These are phyloP conservation scores for Dasypolia templi DNA, from an alignment of 2,888 invertebrate species.

Conservation along the genomic window DNA sequence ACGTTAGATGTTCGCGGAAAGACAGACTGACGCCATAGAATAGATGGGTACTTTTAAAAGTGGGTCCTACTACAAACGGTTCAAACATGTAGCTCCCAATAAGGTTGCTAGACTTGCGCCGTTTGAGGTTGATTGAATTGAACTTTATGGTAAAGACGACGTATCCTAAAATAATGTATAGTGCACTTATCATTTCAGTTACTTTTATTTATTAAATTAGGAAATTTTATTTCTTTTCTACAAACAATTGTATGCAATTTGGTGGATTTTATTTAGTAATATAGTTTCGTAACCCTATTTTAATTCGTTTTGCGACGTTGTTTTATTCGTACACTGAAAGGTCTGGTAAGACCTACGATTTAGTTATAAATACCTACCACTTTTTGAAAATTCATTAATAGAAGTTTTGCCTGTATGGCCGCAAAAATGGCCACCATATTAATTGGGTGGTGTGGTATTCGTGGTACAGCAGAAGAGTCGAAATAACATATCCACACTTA, in stretches of 20 bases:
- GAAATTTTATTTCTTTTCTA: neutral
- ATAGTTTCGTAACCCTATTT: neutral
- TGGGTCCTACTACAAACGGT: too few relatives aligned
- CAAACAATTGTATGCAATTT: neutral
- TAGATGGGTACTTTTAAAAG: neutral
- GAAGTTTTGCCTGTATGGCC: neutral
- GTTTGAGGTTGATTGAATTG: neutral
- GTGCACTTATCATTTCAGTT: constrained; percentile 17
- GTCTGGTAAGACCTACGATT: too few relatives aligned
- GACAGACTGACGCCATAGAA: neutral
- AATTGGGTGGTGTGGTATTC: neutral
- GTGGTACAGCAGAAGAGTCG: neutral
- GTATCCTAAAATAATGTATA: neutral
- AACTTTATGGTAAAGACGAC: neutral
- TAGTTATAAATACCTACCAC: neutral
- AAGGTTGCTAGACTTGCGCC: too few relatives aligned
- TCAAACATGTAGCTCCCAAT: too few relatives aligned
- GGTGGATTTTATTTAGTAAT: neutral
- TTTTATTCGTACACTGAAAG: neutral
- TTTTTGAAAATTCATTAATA: neutral
- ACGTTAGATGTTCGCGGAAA: neutral
- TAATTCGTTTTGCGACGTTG: neutral
- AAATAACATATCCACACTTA: neutral
- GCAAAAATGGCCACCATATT: neutral
- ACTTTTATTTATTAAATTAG: neutral